Evolutionary conservation across 2,113 vertebrate species (phyloP), one percentile per base, ranked within the genome.

Genomic region (Archilochus colubris): DNA sequence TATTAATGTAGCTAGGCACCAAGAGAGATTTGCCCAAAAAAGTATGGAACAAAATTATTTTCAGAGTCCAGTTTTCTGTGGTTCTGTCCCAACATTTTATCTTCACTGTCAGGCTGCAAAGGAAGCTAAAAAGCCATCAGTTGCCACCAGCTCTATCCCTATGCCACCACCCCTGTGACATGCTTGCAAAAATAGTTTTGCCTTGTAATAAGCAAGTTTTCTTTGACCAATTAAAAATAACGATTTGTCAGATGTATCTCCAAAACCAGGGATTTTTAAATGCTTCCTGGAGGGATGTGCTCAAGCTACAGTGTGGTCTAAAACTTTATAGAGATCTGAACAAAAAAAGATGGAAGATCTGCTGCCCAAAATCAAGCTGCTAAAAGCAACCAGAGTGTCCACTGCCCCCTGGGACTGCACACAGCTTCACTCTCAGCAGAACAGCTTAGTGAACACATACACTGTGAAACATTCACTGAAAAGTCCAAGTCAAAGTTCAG

Each of bases 401-500:
- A 24, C 28, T 46, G 25, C 44, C 88, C 50, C 67, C 64, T 62
- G 36, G 16, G 57, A 87, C 57, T 17, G 7, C n/a, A 61, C 18
- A 62, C 2, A 2, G 31, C 87, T 64, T 74, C 25, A 46, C 20
- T 59, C 51, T 30, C 82, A 31, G 55, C 72, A 89, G 36, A 73
- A 54, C 3, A 1, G 22, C 38, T 87, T 51, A 33, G 48, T 27
- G 43, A 94, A 82, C n/a, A 68, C 33, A 74, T n/a, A 59, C 0
- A 2, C 67, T 88, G 82, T 25, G 87, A 95, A 91, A 80, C 36
- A 73, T 10, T 6, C 62, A 62, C 31, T 53, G 27, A 79, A 85
- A 84, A 82, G 59, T 63, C 48, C 63, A 80, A 91, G 78, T 62
- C 87, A 89, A 93, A 92, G 85, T 89, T 94, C 82, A 86, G 54